Evolutionary conservation across 2,113 vertebrate species (phyloP), one percentile per base, ranked within the genome.

Genomic region (Colaptes auratus): DNA sequence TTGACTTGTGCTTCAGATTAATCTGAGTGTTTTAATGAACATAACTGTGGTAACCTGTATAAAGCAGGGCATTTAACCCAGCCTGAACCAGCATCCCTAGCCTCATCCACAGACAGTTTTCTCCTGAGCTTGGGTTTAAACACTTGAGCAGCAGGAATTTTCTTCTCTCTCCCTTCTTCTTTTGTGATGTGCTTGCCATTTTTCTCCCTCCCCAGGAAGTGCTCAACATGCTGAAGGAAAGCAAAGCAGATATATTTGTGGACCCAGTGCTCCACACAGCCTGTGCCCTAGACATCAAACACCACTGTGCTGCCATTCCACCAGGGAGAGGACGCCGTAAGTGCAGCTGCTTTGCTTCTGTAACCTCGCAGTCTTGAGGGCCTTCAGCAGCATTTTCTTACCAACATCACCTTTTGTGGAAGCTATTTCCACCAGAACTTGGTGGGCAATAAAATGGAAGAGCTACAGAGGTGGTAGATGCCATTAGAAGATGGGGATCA

Each of bases 201-300:
- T 77, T 77, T 87, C 80, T 67, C 14, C 21, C 53, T 90, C 60
- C 86, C 11, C 84, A 99, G 99, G 99, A 99, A 94, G 99, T 99
- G 87, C 96, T 99, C 70, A 99, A 99, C 97, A 99, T 99, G 98
- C 94, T 99, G 95, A 99, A 99, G 93, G 99, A 99, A 93, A 99
- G 99, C 88, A 99, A 99, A 94, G 99, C 99, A 2, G 99, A 99
- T 94, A 99, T 99, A 90, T 99, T 99, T 33, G 99, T 99, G 35
- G 99, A 99, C 91, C 99, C 99, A 0, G 99, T 99, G 75, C 98
- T 99, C 36, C 99, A 99, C 93, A 99, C 99, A 1, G 99, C 99
- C 48, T 99, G 99, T 81, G 99, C 99, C 39, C 98, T 99, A 18
- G 99, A 99, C 97, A 98, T 99, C 92, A 99, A 99, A 82, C 99